Base-by-base conservation (phyloP, 1,140 invertebrate genomes). In the Drosophila rhopaloa region DNA sequence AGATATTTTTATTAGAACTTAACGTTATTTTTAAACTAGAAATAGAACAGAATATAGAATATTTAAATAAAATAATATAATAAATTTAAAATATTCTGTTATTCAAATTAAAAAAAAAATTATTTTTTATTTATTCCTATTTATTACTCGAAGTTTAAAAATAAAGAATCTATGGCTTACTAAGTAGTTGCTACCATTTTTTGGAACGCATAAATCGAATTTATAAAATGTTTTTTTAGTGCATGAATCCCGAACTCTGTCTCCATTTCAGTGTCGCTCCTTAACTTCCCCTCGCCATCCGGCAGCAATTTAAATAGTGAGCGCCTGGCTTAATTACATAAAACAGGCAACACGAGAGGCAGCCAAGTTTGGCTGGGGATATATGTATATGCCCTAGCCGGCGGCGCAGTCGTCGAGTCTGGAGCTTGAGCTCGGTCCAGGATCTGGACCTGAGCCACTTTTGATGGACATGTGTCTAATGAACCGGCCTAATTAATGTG, bases 311-410 rank as follows among this genome's bases (percentile, higher is more conserved):
- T 90, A 90, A 89, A 89, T 89, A 79, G 85, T 79, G 84, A 79
- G 75, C 84, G 84, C 80, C 84, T 89, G 85, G 80, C 80, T 89
- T 89, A 89, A 89, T 89, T 85, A 79, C 85, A 90, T 85, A 81
- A 89, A 85, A 63, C 74, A 73, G 74, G 63, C 73, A 77, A 77
- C 56, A 57, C 61, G 41, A 60, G 71, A 29, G 50, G 41, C 63
- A 60, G 48, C 27, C 38, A 54, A 47, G 48, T 14, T 67, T 7
- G 9, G 44, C 8, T 58, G 8, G 47, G 55, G 53, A 48, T 65
- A 14, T 50, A 32, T 29, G 10, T 29, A 53, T 54, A 59, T 46
- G 37, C 50, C 32, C 47, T 76, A 32, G 63, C 76, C 84, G 67
- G 51, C 48, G 79, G 79, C 83, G 46, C 44, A 73, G 55, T 55